Conservation (phyloP, 2,113 vertebrate species). For the Dasyurus viverrinus region DNA sequence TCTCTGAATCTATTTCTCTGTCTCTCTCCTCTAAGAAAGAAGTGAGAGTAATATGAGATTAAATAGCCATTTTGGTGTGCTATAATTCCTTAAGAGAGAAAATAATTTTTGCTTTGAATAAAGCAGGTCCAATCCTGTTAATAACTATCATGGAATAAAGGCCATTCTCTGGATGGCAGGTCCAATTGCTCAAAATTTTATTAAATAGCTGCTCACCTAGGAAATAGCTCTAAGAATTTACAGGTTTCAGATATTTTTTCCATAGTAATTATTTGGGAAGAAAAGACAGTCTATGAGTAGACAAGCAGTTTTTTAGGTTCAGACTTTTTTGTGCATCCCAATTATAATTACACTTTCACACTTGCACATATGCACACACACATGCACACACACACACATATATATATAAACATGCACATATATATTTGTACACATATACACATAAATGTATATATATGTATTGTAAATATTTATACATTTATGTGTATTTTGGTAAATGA, state of each 20-base stretch:
- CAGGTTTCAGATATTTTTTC: neutral
- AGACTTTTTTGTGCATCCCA: neutral
- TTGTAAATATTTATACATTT: neutral
- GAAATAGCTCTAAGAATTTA: neutral
- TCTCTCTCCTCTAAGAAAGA: too few relatives aligned
- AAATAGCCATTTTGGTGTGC: too few relatives aligned
- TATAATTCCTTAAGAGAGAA: too few relatives aligned
- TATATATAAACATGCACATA: neutral
- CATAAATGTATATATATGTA: neutral
- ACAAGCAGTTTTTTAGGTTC: neutral
- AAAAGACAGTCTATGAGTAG: neutral
- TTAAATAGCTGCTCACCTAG: neutral
- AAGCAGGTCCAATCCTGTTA: neutral
- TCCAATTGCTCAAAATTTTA: neutral
- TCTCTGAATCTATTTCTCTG: neutral
- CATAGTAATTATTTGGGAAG: neutral
- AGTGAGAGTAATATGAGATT: too few relatives aligned
- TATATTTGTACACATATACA: neutral
- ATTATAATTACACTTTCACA: neutral
- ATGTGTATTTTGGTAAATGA: neutral
- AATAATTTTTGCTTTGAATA: too few relatives aligned
- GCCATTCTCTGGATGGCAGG: neutral
- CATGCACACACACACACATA: too few relatives aligned
- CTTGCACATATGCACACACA: too few relatives aligned
- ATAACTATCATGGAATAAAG: neutral